Conservation (phyloP, 1,140 invertebrate genomes). For the Periplaneta americana region DNA sequence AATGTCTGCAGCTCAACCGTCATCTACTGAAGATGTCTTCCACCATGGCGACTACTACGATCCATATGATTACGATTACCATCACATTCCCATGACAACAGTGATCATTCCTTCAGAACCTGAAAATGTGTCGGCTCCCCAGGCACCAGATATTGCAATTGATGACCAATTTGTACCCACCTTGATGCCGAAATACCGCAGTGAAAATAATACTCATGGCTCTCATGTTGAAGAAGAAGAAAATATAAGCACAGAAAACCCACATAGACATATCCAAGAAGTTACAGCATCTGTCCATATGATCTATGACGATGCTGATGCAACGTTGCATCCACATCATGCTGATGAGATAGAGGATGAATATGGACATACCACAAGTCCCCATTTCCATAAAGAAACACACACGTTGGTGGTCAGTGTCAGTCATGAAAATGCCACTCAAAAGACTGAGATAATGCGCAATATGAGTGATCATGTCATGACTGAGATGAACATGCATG, state of each 20-base stretch:
- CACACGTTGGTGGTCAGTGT: background rate
- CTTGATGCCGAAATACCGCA: background rate
- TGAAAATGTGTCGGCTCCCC: background rate
- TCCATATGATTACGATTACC: background rate
- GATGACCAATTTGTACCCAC: background rate
- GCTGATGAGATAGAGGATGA: background rate
- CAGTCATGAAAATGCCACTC: background rate
- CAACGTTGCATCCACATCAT: background rate
- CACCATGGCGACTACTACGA: background rate
- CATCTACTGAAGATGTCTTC: background rate
- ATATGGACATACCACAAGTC: background rate
- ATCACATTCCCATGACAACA: background rate
- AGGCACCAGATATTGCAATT: background rate
- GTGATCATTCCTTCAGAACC: background rate
- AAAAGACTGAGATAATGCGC: background rate
- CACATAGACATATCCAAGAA: background rate
- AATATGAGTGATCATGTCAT: background rate
- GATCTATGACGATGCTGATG: background rate
- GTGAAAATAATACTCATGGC: background rate
- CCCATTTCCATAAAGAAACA: background rate
- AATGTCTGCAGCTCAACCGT: background rate
- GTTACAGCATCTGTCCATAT: background rate
- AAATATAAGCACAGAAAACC: background rate
- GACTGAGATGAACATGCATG: background rate
- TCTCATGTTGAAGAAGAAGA: background rate